Percentiles rank a stretch among this genome's conserved stretches.
phyloP scores from a whole-genome alignment of 92 coral and sea anemone genomes.

The Actinernus sp. region DNA sequence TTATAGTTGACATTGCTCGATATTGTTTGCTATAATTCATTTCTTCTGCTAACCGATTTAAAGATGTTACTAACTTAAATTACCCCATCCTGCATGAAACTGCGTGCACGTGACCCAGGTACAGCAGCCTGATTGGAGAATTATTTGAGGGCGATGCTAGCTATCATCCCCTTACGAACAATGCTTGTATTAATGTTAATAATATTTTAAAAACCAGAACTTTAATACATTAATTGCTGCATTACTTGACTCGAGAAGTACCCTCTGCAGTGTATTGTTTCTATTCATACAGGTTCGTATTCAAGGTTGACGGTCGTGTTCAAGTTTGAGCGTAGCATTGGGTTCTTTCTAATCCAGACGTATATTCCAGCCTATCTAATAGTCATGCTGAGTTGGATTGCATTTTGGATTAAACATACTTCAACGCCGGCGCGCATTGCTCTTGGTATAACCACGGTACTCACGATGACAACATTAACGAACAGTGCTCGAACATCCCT shows the following conservation, averaged over 20 bases:
- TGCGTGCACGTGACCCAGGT: too few relatives aligned
- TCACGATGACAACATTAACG: conserved; percentile 95
- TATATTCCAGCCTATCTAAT: conserved; percentile 95
- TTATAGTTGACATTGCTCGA: background rate
- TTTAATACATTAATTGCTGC: too few relatives aligned
- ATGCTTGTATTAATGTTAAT: too few relatives aligned
- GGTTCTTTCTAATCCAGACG: conserved; percentile 95
- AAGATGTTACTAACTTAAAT: too few relatives aligned
- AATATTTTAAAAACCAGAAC: too few relatives aligned
- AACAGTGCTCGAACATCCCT: conserved; percentile 96
- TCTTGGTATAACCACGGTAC: conserved; percentile 95
- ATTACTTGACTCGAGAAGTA: too few relatives aligned
- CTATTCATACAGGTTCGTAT: conserved; percentile 61
- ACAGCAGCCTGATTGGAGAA: too few relatives aligned
- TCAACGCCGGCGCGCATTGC: conserved; percentile 96
- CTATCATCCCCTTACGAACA: too few relatives aligned
- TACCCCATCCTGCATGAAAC: too few relatives aligned
- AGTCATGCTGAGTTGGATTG: conserved; percentile 98
- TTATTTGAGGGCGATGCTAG: too few relatives aligned
- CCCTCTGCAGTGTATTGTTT: background rate
- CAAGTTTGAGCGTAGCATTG: conserved; percentile 95
- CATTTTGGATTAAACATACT: conserved; percentile 95
- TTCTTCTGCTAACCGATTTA: too few relatives aligned
- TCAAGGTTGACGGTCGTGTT: conserved; percentile 84
- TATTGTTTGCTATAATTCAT: too few relatives aligned